phyloP scores from a whole-genome alignment of 2,888 invertebrate species.

The Empis livida region DNA sequence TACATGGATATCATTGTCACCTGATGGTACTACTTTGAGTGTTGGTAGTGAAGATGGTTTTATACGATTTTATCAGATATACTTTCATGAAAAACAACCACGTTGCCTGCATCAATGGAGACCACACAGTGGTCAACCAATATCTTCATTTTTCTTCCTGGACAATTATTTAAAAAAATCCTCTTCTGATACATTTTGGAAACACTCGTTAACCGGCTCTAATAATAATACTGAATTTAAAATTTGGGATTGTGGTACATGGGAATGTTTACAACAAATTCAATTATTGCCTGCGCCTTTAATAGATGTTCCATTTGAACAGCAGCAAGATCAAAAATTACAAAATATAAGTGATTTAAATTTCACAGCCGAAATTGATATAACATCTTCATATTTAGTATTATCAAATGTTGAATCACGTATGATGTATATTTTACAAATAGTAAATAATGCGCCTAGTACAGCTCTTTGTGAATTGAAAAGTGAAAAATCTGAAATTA shows the following conservation, averaged over 20 bases:
- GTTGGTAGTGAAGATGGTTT: constrained; percentile 79
- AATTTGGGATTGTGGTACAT: constrained; percentile 88
- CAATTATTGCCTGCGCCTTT: constrained; percentile 25
- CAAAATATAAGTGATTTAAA: constrained; percentile 27
- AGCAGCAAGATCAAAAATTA: constrained; percentile 4
- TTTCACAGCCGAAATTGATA: constrained; percentile 59
- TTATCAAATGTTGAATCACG: constrained; percentile 78
- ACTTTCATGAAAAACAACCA: constrained; percentile 56
- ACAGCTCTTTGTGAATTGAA: constrained; percentile 4
- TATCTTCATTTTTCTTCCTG: constrained; percentile 83
- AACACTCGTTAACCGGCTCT: constrained; percentile 85
- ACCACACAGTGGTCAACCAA: constrained; percentile 77
- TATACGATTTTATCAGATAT: constrained; percentile 86
- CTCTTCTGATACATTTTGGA: constrained; percentile 74
- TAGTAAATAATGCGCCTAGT: constrained; percentile 23
- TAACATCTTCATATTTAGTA: constrained; percentile 72
- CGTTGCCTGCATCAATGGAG: constrained; percentile 86
- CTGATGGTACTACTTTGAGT: constrained; percentile 88
- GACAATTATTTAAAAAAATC: constrained; percentile 82
- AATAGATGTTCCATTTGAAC: no score
- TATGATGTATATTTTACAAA: constrained; percentile 69
- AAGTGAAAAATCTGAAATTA: constrained; percentile 9
- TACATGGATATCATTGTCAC: constrained; percentile 79
- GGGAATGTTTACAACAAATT: constrained; percentile 86
- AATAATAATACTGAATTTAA: constrained; percentile 82